Evolutionary conservation across 2,888 invertebrate species (phyloP).

Genomic region (Lycocerus yunnanus): DNA sequence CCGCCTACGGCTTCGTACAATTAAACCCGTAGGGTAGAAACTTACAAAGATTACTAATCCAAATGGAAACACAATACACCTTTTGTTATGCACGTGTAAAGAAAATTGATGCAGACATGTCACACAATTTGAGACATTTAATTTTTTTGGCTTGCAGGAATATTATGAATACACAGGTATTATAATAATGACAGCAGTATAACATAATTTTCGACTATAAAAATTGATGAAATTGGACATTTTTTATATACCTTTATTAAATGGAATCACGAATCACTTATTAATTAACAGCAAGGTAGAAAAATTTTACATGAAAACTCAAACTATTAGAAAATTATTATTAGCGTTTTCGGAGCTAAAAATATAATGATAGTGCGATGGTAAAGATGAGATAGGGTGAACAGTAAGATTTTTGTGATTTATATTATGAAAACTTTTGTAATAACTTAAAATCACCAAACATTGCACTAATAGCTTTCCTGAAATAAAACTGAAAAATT

Average conservation of each 20-base stretch:
- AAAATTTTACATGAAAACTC: too few species aligned
- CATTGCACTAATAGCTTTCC: too few species aligned
- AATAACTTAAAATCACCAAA: too few species aligned
- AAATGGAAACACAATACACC: constrained; percentile 30
- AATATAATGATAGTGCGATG: too few species aligned
- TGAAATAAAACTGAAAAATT: too few species aligned
- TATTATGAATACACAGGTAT: neutral
- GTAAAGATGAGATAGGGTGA: too few species aligned
- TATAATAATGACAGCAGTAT: neutral
- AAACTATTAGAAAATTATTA: too few species aligned
- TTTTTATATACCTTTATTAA: neutral
- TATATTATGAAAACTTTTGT: too few species aligned
- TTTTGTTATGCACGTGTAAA: constrained; percentile 38
- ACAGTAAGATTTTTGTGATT: too few species aligned
- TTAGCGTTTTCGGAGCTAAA: too few species aligned
- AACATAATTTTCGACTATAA: neutral
- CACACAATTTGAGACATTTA: neutral
- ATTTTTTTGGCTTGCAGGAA: neutral
- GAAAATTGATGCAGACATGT: neutral
- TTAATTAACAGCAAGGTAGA: too few species aligned
- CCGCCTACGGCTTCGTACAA: constrained; percentile 7
- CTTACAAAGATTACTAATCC: constrained; percentile 12
- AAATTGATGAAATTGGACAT: neutral
- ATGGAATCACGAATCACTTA: too few species aligned
- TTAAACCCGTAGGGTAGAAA: constrained; percentile 16